Conservation (phyloP, 2,113 vertebrate genomes). For the Crotalus helleri region DNA sequence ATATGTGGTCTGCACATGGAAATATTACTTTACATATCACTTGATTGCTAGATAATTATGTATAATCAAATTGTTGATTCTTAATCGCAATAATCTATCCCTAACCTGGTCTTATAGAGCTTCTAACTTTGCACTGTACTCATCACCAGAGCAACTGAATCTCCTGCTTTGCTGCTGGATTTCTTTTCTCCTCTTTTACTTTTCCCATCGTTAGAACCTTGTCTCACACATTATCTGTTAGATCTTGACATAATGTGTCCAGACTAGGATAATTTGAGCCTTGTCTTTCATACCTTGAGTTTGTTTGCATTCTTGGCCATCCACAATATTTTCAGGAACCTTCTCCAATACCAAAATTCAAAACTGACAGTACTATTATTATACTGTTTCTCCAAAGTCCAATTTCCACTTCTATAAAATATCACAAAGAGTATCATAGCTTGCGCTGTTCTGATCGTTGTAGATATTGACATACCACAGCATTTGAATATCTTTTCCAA, state of each 20-base stretch:
- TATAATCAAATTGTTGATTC: neutral
- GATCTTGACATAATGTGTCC: neutral
- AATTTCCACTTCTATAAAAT: neutral
- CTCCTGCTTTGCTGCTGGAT: neutral
- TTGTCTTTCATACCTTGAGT: neutral
- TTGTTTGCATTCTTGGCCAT: neutral
- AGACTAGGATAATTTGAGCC: neutral
- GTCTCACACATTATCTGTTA: neutral
- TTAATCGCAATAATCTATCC: neutral
- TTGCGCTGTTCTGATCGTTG: neutral
- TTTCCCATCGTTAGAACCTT: neutral
- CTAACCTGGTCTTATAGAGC: neutral
- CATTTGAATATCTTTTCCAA: neutral
- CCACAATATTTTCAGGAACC: neutral
- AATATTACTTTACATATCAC: neutral
- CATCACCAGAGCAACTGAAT: neutral
- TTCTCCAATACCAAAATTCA: neutral
- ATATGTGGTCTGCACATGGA: neutral
- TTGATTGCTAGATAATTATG: neutral
- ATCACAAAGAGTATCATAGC: neutral
- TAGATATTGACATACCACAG: neutral
- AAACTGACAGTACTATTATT: neutral
- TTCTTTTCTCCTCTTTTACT: neutral
- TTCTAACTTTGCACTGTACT: neutral
- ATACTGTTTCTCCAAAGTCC: neutral